Base-by-base conservation (phyloP, 2,113 vertebrate species). In the Chaetura pelagica region DNA sequence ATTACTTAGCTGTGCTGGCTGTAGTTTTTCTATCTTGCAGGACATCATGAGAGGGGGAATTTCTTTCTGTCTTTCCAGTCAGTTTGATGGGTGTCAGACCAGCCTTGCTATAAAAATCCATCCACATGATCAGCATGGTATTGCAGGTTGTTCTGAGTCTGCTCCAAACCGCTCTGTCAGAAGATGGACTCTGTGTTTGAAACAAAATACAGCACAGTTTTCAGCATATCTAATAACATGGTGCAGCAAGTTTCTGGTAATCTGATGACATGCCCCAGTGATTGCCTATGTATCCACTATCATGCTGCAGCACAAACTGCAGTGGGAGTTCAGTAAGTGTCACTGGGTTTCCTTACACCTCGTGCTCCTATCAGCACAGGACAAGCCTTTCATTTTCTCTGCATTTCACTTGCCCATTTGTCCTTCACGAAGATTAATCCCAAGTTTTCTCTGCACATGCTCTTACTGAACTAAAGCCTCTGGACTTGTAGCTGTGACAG, bases 221-320 rank as follows among this genome's bases (percentile, higher is more conserved):
- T 46, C 77, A 84, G 57, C 34, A 2, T 75, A 87, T 91, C 90
- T 67, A 72, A 82, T 93, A 87, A 78, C 81, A 48, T 0, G 0
- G 52, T 13, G 77, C 74, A 76, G 92, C 90, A 68, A 64, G 64
- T 89, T 82, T 59, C 23, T 20, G 69, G 84, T 82, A 84, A 91
- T 82, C 74, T 44, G 81, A 91, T 57, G 42, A 74, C 42, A 78
- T 2, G 0, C 38, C 57, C 81, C 52, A 30, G 61, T 26, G 34
- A 59, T 15, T 67, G 57, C 64, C 42, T 23, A 3, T 0, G 0
- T 81, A 58, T 57, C 68, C 13, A 6, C 87, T 74, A 1, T 29
- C 2, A 2, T 11, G 42, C 73, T 24, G 55, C 42, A 48, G 64
- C 77, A 75, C 61, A 63, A 59, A 32, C 57, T 51, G 77, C 92